Conservation (phyloP, 2,888 invertebrate species). For the Epirrhoe tristata region DNA sequence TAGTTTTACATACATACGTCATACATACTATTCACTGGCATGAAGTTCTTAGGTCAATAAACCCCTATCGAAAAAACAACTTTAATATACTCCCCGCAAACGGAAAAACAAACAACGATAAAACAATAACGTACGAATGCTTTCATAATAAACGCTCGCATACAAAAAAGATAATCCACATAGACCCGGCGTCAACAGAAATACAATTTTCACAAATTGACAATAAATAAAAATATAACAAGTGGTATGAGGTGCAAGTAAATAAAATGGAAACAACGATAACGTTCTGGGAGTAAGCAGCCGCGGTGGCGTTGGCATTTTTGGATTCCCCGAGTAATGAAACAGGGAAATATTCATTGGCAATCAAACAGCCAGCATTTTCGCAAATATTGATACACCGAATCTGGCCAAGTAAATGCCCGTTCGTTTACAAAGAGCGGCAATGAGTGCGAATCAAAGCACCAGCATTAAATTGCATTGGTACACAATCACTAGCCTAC, state of each 20-base stretch:
- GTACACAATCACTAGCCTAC: background rate
- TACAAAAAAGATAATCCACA: constrained; percentile 56
- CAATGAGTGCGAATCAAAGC: background rate
- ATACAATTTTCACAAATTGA: constrained; percentile 58
- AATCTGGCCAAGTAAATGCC: constrained; percentile 57
- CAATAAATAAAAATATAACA: constrained; percentile 55
- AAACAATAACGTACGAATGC: constrained; percentile 59
- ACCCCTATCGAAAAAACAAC: constrained; percentile 39
- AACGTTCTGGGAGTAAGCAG: constrained; percentile 51
- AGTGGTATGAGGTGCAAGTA: constrained; percentile 42
- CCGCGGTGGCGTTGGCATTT: constrained; percentile 50
- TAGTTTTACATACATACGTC: background rate
- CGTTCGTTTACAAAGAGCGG: constrained; percentile 17
- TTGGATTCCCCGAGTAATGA: constrained; percentile 60
- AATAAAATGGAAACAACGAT: constrained; percentile 47
- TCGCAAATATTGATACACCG: constrained; percentile 64
- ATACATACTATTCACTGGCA: background rate
- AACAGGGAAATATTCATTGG: constrained; percentile 66
- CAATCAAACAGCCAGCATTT: constrained; percentile 65
- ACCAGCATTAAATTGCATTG: background rate
- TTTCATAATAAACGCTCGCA: constrained; percentile 56
- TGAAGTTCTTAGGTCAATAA: constrained; percentile 4
- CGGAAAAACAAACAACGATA: constrained; percentile 56
- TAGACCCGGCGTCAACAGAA: constrained; percentile 54
- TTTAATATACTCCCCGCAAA: constrained; percentile 59